Evolutionary conservation across 2,888 invertebrate genomes (phyloP), one percentile per base, ranked within the genome.

Genomic region (Chirona hameri): DNA sequence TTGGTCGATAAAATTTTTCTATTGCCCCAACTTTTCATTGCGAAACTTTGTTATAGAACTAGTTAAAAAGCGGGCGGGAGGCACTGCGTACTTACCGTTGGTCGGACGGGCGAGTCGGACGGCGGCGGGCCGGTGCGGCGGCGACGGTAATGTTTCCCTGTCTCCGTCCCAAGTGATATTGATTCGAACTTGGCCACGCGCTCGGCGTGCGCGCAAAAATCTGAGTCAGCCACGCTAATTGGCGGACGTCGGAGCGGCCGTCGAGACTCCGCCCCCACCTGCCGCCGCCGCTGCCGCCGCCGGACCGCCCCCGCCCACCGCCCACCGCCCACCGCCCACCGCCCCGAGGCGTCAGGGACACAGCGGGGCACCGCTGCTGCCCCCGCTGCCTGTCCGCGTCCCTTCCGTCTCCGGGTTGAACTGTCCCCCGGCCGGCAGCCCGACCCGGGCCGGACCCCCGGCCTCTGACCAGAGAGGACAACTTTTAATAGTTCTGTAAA

Each of bases 1-100:
- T 80, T 80, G 80, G 80, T 80, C 80, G 80, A 80, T 80, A 80
- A 80, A 52, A 80, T 80, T 80, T 80, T 76, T 76, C 39, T 46
- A 76, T 76, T 76, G 76, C 29, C 14, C 46, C 76, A 76, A 76
- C 76, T 76, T 76, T 76, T 76, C 76, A 76, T 76, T 76, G 76
- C 24, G 76, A 76, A 76, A 76, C 76, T 76, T 76, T 76, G 76
- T 76, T 76, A 46, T 46, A 76, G 39, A 76, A 76, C 76, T 76
- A 76, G 76, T 76, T 76, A 76, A 76, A 46, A 76, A 76, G 76
- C 18, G 76, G 39, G 76, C 46, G 46, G 46, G 76, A 46, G 24
- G 46, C 18, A n/a, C 24, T 24, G 46, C 46, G 76, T 24, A 76
- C 76, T 76, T 46, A 76, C 76, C 76, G 76, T 21, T 21, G 76